phyloP scores from a whole-genome alignment of 2,888 invertebrate species.

The Andrena trimmerana region DNA sequence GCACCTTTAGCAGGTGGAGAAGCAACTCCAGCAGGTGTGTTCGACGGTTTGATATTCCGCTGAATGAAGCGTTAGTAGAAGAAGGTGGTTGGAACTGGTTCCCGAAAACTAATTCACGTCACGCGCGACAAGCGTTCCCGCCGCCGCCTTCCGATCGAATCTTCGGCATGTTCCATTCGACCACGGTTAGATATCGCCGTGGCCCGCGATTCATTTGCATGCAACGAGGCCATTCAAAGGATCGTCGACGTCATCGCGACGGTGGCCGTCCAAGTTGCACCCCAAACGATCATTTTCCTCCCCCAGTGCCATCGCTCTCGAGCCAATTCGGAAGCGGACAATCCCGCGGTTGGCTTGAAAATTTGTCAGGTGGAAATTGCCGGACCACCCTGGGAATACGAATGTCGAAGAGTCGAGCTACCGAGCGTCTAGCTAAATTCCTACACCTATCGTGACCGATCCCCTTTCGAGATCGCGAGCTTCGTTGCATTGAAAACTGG shows the following conservation, averaged over 20 bases:
- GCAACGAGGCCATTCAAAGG: conserved; percentile 45
- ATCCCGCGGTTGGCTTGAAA: conserved; percentile 67
- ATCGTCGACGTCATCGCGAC: conserved; percentile 46
- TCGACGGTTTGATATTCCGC: not conserved
- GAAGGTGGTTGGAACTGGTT: conserved; percentile 9
- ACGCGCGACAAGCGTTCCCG: conserved; percentile 22
- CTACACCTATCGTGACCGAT: conserved; percentile 1
- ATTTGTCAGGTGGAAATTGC: conserved; percentile 75
- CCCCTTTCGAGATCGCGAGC: conserved; percentile 4
- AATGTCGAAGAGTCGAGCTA: conserved; percentile 57
- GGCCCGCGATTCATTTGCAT: conserved; percentile 61
- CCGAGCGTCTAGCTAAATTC: conserved; percentile 28
- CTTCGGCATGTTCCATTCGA: conserved; percentile 27
- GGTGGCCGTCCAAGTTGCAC: conserved; percentile 42
- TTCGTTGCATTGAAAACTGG: conserved; percentile 1
- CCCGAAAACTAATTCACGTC: conserved; percentile 30
- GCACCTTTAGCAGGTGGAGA: conserved; percentile 53
- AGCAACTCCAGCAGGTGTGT: conserved; percentile 43
- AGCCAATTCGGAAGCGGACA: conserved; percentile 73
- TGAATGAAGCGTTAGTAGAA: conserved; percentile 1
- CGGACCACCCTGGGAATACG: conserved; percentile 72
- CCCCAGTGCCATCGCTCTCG: conserved; percentile 5
- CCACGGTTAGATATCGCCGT: conserved; percentile 44
- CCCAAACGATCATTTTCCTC: conserved; percentile 59
- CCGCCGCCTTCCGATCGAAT: conserved; percentile 42